These are phyloP conservation scores for Podarcis lilfordi DNA, from an alignment of 2,797 vertebrate genomes.

Conservation along the genomic window DNA sequence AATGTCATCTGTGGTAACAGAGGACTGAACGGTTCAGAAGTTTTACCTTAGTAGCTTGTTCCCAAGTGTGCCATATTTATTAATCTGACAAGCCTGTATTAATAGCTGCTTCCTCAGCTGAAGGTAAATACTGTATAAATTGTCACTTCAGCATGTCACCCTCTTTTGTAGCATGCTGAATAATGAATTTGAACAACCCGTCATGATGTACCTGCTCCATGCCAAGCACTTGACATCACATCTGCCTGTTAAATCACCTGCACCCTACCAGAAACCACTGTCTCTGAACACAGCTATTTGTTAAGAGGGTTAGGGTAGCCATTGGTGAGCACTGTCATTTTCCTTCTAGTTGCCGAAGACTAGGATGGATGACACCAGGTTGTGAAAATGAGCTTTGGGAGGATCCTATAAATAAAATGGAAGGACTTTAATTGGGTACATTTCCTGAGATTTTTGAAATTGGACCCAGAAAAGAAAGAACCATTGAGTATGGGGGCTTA, in stretches of 20 bases:
- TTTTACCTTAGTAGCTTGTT: constrained; percentile 9
- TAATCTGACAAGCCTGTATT: constrained; percentile 20
- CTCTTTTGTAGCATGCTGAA: constrained; percentile 43
- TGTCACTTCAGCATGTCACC: constrained; percentile 15
- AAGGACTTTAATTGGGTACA: background rate
- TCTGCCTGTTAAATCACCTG: background rate
- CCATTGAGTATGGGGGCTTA: background rate
- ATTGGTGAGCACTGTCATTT: accelerated
- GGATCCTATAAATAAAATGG: background rate
- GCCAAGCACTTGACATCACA: background rate
- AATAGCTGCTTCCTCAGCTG: constrained; percentile 14
- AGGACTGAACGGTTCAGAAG: constrained; percentile 12
- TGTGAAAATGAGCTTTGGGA: background rate
- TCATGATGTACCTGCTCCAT: constrained; percentile 23
- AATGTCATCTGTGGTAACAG: background rate
- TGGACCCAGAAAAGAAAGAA: background rate
- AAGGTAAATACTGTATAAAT: constrained; percentile 41
- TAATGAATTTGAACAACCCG: constrained; percentile 56
- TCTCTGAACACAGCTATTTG: constrained; percentile 15
- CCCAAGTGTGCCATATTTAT: constrained; percentile 19
- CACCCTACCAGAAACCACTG: background rate
- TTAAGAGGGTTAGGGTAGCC: background rate
- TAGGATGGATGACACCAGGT: background rate
- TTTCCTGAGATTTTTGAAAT: constrained; percentile 11
- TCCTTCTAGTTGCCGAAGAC: background rate